Evolutionary conservation across 2,113 vertebrate genomes (phyloP).

Genomic region (Acrocephalus arundinaceus): DNA sequence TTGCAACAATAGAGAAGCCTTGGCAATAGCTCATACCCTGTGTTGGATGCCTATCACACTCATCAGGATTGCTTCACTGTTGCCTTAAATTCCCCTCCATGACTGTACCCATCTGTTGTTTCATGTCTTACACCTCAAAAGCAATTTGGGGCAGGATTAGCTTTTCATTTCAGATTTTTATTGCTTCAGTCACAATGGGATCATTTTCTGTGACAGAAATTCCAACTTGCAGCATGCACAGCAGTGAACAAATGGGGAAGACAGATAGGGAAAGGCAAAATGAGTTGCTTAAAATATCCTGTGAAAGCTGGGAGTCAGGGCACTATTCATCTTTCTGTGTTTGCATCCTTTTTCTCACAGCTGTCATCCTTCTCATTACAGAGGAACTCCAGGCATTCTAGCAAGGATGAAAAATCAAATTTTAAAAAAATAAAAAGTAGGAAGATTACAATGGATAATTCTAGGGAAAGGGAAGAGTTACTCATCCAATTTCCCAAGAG

Average conservation of each 20-base stretch:
- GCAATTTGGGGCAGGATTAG: slow-evolving; percentile 27
- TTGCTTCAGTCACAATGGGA: background rate
- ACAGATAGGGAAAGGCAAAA: background rate
- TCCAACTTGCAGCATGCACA: background rate
- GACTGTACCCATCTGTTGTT: slow-evolving; percentile 29
- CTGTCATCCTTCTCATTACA: background rate
- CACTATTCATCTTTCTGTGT: background rate
- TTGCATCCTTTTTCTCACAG: background rate
- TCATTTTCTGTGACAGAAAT: background rate
- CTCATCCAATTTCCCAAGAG: background rate
- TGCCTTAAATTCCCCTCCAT: slow-evolving; percentile 1
- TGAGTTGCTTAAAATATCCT: background rate
- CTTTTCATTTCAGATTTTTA: slow-evolving; percentile 25
- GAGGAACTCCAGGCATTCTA: background rate
- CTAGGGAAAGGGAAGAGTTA: background rate
- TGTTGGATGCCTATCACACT: background rate
- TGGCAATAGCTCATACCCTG: background rate
- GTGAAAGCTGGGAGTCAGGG: background rate
- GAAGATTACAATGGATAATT: background rate
- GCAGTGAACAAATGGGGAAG: background rate
- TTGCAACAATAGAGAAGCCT: background rate
- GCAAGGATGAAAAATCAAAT: background rate
- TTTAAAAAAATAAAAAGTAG: background rate
- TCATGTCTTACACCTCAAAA: slow-evolving; percentile 5
- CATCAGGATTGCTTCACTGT: background rate